Evolutionary conservation across 1,140 invertebrate genomes (phyloP), one percentile per base, ranked within the genome.

Genomic region (Popillia japonica): DNA sequence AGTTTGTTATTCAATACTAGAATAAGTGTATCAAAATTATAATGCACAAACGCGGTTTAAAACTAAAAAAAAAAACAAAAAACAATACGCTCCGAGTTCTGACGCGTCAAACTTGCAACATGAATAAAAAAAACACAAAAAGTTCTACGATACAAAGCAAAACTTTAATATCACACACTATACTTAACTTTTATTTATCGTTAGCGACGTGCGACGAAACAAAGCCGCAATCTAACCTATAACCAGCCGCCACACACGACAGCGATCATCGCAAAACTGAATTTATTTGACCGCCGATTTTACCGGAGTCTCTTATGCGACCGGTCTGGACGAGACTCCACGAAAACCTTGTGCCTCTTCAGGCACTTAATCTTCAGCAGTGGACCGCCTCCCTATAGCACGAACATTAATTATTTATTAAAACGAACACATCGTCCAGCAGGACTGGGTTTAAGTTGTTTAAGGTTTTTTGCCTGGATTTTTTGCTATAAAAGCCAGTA

Each of bases 241-340:
- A 34, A 48, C 1, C n/a, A 22, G 11, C 61, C 61, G 20, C 22
- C 27, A 23, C 9, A 27, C 61, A 22, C 27, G 7, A 68, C 61
- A 34, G 22, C 61, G 61, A 22, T 11, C 61, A 22, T 10, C 61
- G 61, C 61, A 68, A 68, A 68, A 68, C 61, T 68, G 61, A 68
- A 68, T 68, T 68, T 68, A 68, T 68, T 68, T 68, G 61, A 14
- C 27, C 20, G 61, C 27, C 27, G 20, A 34, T 27, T 27, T 23
- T 14, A 23, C 22, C 22, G 61, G 10, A 27, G 27, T 4, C 27
- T 34, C 27, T 34, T 34, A 34, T 23, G 61, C 14, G 22, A 17
- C 11, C 48, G 48, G 6, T 17, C 14, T 6, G 48, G 14, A 22
- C 61, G 17, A 22, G 10, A 27, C 61, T 20, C 11, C 20, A 68